Conservation (phyloP, 2,797 vertebrate genomes). For the Parauchenoglanis punctatus region DNA sequence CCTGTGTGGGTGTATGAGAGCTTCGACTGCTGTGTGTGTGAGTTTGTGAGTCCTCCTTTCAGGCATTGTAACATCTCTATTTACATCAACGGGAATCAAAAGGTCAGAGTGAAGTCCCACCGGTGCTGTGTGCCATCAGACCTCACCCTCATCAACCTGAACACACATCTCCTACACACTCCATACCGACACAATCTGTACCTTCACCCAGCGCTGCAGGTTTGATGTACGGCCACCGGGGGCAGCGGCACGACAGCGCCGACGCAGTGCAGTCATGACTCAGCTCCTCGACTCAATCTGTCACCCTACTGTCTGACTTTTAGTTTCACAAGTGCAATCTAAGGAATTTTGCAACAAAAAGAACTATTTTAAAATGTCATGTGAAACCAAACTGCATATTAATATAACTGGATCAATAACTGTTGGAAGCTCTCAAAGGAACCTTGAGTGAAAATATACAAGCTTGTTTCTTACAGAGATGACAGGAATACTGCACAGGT, state of each 20-base stretch:
- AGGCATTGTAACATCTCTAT: background rate
- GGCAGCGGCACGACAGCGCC: slow-evolving; percentile 28
- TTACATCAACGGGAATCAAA: background rate
- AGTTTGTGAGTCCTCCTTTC: background rate
- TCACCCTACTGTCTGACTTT: background rate
- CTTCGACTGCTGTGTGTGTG: background rate
- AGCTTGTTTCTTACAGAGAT: background rate
- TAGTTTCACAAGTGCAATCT: background rate
- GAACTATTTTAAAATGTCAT: background rate
- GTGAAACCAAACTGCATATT: background rate
- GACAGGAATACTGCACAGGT: background rate
- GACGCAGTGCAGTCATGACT: slow-evolving; percentile 41
- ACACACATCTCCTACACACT: background rate
- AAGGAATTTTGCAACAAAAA: background rate
- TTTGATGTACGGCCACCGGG: slow-evolving; percentile 12
- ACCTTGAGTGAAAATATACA: background rate
- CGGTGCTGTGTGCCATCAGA: background rate
- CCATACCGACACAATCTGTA: background rate
- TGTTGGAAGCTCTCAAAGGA: background rate
- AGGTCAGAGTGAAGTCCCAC: background rate
- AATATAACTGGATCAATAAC: background rate
- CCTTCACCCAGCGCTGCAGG: slow-evolving; percentile 10
- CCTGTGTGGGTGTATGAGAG: slow-evolving; percentile 5
- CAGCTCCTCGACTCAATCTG: slow-evolving; percentile 35
- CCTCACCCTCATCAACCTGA: background rate